Base-by-base conservation (phyloP, 1,140 invertebrate species). In the Drosophila santomea region DNA sequence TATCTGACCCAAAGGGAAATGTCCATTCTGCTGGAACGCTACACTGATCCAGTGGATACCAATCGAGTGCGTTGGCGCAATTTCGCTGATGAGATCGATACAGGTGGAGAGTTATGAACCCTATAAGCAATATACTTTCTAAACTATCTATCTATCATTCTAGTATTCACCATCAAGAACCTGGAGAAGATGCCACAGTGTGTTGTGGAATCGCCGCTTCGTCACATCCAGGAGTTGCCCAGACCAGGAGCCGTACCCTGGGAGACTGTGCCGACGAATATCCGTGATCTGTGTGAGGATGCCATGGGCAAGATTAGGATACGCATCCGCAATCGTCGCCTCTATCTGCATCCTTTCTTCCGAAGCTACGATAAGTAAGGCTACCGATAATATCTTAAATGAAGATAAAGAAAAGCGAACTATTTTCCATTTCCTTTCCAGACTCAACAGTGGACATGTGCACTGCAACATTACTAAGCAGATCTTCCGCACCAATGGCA, bases 81-180 rank as follows among this genome's bases (percentile, higher is more conserved):
- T n/a, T 96, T 96, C 80, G 94, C 95, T 69, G 95, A 96, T 74
- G 95, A 96, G 79, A 94, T 96, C 44, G 94, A 96, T 82, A 93
- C 94, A 74, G 95, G 94, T 95, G 36, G 4, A 35, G 6, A 0
- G 17, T 15, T 25, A 39, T 14, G 3, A 7, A 3, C 0, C 1
- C 10, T 8, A n/a, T 0, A 14, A 17, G 4, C 11, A 0, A 4
- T 10, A 2, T 10, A 35, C 4, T 10, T 36, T 2, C 1, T n/a
- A 10, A 3, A n/a, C 12, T 17, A 17, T 17, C 17, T 17, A n/a
- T 8, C 2, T n/a, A 6, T 88, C 0, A 2, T 15, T 14, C 2
- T 20, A 95, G 95, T 96, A 4, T 96, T 96, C 67, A 95, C 95
- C 0, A 93, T 94, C 6, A 95, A 95, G 64, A 94, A 95, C 80